These are phyloP conservation scores for Ptycholaimellus sp. DNA, from an alignment of 2,888 invertebrate species.

Conservation along the genomic window DNA sequence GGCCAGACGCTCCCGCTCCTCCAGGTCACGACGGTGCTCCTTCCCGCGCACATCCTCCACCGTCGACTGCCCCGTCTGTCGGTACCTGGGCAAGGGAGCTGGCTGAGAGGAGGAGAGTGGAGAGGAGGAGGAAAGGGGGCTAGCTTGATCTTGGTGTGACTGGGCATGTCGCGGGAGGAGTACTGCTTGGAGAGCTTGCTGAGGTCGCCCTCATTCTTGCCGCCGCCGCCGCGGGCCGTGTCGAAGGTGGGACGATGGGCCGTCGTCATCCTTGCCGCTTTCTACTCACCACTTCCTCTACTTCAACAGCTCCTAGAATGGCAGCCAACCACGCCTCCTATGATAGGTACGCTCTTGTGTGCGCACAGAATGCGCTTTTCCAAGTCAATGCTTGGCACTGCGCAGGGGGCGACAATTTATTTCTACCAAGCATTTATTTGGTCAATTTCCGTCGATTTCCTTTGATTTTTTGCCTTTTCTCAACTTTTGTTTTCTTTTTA, in stretches of 20 bases:
- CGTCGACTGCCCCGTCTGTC: constrained; percentile 86
- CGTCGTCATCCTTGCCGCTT: constrained; percentile 54
- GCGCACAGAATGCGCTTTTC: too few species aligned
- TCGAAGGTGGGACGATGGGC: constrained; percentile 95
- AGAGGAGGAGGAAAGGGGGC: constrained; percentile 64
- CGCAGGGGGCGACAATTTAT: too few species aligned
- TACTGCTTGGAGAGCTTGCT: constrained; percentile 94
- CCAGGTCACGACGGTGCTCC: constrained; percentile 45
- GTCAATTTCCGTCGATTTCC: too few species aligned
- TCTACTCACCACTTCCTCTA: constrained; percentile 8
- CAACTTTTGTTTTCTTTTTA: too few species aligned
- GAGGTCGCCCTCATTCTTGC: constrained; percentile 83
- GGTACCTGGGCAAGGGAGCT: constrained; percentile 12
- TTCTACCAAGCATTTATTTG: too few species aligned
- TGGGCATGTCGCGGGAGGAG: constrained; percentile 81
- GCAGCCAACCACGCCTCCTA: too few species aligned
- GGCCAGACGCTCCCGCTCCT: constrained; percentile 63
- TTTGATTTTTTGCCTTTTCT: too few species aligned
- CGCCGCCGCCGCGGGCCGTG: constrained; percentile 81
- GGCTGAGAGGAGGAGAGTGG: neutral
- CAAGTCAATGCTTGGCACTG: too few species aligned
- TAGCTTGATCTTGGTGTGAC: constrained; percentile 83
- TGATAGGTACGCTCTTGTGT: too few species aligned
- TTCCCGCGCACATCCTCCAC: constrained; percentile 61
- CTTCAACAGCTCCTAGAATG: too few species aligned